These are phyloP conservation scores for Micronisus gabar DNA, from an alignment of 2,113 vertebrate genomes.

Conservation along the genomic window DNA sequence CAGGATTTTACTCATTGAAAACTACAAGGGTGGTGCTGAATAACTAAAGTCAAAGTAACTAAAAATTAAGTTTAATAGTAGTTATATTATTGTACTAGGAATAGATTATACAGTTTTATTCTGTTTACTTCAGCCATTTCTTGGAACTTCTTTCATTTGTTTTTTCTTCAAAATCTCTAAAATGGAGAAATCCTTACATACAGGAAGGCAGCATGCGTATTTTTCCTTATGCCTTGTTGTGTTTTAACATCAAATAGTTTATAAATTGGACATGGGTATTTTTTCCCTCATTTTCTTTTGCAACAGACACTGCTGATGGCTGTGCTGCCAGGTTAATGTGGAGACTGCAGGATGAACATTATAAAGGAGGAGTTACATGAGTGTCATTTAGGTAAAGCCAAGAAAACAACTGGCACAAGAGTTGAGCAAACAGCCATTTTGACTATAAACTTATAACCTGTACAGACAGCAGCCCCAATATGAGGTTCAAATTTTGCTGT, in stretches of 20 bases:
- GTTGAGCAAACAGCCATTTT: not conserved
- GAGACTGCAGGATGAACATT: not conserved
- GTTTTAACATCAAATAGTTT: not conserved
- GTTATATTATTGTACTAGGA: not conserved
- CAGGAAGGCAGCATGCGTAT: not conserved
- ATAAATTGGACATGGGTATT: not conserved
- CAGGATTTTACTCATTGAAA: not conserved
- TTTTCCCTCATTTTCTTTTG: not conserved
- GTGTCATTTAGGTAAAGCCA: not conserved
- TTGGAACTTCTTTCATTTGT: not conserved
- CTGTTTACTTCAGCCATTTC: not conserved
- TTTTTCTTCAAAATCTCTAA: not conserved
- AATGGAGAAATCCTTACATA: not conserved
- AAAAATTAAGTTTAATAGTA: not conserved
- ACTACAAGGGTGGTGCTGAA: not conserved
- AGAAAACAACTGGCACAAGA: not conserved
- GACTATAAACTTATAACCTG: not conserved
- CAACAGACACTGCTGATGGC: not conserved
- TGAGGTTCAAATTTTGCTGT: not conserved
- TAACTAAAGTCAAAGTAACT: not conserved
- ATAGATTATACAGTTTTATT: not conserved
- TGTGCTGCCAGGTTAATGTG: not conserved
- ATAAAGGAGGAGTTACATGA: not conserved
- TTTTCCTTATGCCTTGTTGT: not conserved
- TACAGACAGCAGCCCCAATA: not conserved